phyloP scores from a whole-genome alignment of 2,113 vertebrate species.

The Chionomys nivalis region DNA sequence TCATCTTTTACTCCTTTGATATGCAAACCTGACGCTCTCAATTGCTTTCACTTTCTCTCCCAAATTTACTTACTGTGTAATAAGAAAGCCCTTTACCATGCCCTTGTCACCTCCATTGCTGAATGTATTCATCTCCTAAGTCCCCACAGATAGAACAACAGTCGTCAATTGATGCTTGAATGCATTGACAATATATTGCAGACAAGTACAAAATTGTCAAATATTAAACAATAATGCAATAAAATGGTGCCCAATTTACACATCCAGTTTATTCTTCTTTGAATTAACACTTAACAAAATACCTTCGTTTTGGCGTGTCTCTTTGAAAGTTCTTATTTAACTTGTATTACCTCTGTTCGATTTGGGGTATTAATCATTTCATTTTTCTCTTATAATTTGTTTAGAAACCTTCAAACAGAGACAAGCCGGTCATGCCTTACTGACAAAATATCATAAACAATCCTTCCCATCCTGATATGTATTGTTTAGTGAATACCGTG shows the following conservation, averaged over 20 bases:
- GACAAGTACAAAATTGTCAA: background rate
- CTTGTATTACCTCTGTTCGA: background rate
- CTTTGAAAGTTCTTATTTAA: background rate
- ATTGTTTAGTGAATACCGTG: background rate
- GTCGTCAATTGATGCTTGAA: slow-evolving; percentile 4
- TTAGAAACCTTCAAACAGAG: background rate
- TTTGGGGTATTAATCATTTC: slow-evolving; percentile 26
- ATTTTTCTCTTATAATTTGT: background rate
- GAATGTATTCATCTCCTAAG: slow-evolving; percentile 4
- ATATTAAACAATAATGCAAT: background rate
- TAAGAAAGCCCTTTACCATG: slow-evolving; percentile 57
- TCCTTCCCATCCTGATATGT: slow-evolving; percentile 15
- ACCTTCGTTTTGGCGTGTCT: slow-evolving; percentile 13
- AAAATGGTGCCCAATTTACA: background rate
- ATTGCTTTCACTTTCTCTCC: slow-evolving; percentile 43
- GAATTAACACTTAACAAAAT: slow-evolving; percentile 10
- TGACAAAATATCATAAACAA: slow-evolving; percentile 7
- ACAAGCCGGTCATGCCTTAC: background rate
- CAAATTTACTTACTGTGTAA: slow-evolving; percentile 47
- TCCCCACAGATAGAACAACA: background rate
- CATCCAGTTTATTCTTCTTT: slow-evolving; percentile 9
- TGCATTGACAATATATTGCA: background rate
- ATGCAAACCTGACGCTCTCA: slow-evolving; percentile 64
- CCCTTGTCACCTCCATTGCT: slow-evolving; percentile 36
- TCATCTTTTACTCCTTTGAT: slow-evolving; percentile 57